Conservation (phyloP, 2,113 vertebrate genomes). For the Rostratula benghalensis region DNA sequence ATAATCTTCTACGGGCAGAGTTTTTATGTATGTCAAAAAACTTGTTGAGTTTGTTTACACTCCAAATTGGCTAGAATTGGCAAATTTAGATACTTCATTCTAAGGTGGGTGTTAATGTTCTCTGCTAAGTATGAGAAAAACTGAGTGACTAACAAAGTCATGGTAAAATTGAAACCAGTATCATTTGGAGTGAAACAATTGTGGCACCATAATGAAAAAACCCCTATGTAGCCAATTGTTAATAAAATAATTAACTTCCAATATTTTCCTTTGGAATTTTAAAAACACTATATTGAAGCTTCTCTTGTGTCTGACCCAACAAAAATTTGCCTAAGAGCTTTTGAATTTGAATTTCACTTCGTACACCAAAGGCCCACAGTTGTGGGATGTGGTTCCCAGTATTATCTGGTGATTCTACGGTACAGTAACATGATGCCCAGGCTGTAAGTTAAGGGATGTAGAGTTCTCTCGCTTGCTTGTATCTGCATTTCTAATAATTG, state of each 20-base stretch:
- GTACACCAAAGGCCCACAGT: background rate
- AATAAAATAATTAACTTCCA: background rate
- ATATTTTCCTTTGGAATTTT: background rate
- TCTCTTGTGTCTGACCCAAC: background rate
- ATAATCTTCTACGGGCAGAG: background rate
- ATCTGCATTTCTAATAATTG: background rate
- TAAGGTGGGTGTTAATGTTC: background rate
- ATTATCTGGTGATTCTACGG: background rate
- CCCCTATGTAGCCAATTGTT: background rate
- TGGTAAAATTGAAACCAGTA: background rate
- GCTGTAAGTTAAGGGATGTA: background rate
- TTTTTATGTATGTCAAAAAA: background rate
- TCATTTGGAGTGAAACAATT: background rate
- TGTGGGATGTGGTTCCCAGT: background rate
- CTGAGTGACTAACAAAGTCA: background rate
- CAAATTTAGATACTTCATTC: background rate
- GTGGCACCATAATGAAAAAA: background rate
- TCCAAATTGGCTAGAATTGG: background rate
- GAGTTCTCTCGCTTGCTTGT: background rate
- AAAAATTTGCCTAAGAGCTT: background rate
- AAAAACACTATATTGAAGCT: background rate
- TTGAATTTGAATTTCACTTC: rapidly evolving
- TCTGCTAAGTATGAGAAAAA: background rate
- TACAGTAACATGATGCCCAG: background rate
- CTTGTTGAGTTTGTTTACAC: background rate